Percentiles rank a stretch among this genome's conserved stretches.
Evolutionary conservation across 2,797 vertebrate species (phyloP).

Genomic region (Margarornis squamiger): DNA sequence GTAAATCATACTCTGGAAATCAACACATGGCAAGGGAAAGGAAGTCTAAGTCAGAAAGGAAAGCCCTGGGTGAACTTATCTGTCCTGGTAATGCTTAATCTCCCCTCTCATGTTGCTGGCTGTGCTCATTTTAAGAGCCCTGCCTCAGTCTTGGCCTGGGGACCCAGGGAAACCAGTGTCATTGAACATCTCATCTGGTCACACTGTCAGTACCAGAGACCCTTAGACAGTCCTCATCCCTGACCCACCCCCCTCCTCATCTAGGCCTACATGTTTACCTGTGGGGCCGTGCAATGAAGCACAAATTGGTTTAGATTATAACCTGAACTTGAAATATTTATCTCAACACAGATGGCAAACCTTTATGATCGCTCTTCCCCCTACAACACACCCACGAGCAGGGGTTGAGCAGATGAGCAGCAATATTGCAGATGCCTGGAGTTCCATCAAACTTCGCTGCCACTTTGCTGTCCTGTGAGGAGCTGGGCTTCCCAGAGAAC

Average conservation of each 20-base stretch:
- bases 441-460: not conserved
- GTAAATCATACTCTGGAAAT: not conserved
- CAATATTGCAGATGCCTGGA: not conserved
- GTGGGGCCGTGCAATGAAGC: not conserved
- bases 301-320: not conserved
- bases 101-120: not conserved
- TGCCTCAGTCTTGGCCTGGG: not conserved
- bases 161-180: not conserved
- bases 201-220: not conserved
- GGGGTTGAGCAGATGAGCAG: not conserved
- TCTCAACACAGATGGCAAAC: not conserved
- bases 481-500: not conserved
- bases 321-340: not conserved
- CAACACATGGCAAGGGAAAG: not conserved
- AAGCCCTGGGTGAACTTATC: not conserved
- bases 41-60: not conserved
- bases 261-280: not conserved
- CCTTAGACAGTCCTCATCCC: not conserved
- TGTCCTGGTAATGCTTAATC: not conserved
- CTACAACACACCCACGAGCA: not conserved
- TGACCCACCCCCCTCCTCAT: not conserved
- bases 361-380: not conserved
- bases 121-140: not conserved
- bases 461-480: not conserved
- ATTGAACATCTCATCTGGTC: not conserved